These are phyloP conservation scores for Conops quadrifasciatus DNA, from an alignment of 2,888 invertebrate species.

Conservation along the genomic window DNA sequence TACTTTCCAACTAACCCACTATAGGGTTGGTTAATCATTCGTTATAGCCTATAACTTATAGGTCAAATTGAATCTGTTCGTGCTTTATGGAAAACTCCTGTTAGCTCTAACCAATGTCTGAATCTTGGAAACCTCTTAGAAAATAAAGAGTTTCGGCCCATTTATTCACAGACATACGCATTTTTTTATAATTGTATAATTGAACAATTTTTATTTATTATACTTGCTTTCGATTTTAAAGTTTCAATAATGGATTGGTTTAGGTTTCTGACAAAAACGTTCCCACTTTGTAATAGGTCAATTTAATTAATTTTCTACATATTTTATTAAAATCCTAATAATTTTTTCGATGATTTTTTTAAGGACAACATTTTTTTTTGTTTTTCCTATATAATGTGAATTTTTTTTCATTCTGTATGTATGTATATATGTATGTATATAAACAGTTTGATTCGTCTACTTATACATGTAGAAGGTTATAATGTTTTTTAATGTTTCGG, in stretches of 20 bases:
- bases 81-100: no score
- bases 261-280: conserved; percentile 25
- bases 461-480: no score
- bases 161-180: no score
- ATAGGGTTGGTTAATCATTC: no score
- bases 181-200: conserved; percentile 20
- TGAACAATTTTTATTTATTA: conserved; percentile 30
- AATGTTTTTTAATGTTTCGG: conserved; percentile 10
- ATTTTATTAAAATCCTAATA: conserved; percentile 23
- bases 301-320: conserved; percentile 26
- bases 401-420: conserved; percentile 20
- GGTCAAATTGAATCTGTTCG: no score
- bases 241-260: conserved; percentile 28
- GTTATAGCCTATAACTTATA: no score
- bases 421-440: conserved; percentile 11
- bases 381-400: conserved; percentile 13
- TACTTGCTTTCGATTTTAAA: conserved; percentile 26
- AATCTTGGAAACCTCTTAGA: no score
- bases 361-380: conserved; percentile 23
- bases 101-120: no score
- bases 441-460: background rate
- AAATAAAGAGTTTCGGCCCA: no score
- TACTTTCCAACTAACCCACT: no score
- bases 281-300: conserved; percentile 20
- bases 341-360: conserved; percentile 16